phyloP scores from a whole-genome alignment of 2,888 invertebrate species.

The Pheosia gnoma region DNA sequence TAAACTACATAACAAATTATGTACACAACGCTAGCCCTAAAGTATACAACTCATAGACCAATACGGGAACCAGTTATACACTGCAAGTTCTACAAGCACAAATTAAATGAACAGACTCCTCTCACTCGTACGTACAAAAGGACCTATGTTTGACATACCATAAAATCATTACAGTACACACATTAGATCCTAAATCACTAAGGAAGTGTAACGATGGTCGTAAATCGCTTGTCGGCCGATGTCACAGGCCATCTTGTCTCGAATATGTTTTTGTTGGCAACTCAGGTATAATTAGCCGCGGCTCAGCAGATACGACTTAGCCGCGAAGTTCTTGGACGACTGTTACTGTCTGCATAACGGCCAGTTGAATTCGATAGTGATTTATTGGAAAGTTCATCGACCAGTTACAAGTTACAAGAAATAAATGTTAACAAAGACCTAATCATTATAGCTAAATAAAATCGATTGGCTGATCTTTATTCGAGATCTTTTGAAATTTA shows the following conservation, averaged over 20 bases:
- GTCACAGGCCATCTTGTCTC: constrained; percentile 7
- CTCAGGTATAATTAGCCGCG: constrained; percentile 7
- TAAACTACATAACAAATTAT: too few relatives aligned
- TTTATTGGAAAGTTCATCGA: constrained; percentile 1
- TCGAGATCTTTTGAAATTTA: too few relatives aligned
- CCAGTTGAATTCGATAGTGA: constrained; percentile 1
- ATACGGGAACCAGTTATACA: too few relatives aligned
- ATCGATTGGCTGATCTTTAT: background rate
- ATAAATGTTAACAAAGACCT: background rate
- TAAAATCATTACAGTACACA: background rate
- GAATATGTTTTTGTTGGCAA: constrained; percentile 6
- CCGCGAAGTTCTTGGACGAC: constrained; percentile 3
- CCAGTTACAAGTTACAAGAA: constrained; percentile 1
- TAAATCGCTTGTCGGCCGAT: constrained; percentile 6
- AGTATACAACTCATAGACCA: too few relatives aligned
- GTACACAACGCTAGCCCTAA: too few relatives aligned
- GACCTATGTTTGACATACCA: background rate
- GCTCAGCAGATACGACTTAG: constrained; percentile 5
- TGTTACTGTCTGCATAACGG: background rate
- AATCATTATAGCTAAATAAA: background rate
- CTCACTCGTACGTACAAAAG: background rate
- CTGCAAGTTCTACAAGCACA: too few relatives aligned
- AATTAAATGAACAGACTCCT: too few relatives aligned
- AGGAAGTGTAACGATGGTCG: constrained; percentile 1
- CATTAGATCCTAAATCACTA: constrained; percentile 5